Conservation (phyloP, 2,797 vertebrate species). For the Sebastes paucispinis region DNA sequence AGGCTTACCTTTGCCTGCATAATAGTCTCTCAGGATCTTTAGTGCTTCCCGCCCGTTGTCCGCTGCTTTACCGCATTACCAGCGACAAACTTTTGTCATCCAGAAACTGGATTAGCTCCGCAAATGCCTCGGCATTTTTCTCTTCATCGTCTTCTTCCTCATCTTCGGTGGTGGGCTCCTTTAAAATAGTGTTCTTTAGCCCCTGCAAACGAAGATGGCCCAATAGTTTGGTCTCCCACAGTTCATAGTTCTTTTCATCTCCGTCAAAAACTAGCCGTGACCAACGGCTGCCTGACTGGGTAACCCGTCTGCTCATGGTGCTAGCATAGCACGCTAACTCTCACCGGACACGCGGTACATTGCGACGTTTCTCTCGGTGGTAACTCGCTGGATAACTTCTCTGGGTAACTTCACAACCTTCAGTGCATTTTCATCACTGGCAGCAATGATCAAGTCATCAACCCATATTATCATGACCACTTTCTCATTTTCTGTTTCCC, state of each 20-base stretch:
- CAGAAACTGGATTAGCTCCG: not conserved
- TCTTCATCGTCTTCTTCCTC: not conserved
- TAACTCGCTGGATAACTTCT: too few species aligned
- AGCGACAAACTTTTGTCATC: not conserved
- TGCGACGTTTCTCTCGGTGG: too few species aligned
- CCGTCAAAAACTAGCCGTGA: not conserved
- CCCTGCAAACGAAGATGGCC: not conserved
- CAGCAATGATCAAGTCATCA: not conserved
- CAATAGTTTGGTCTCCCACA: not conserved
- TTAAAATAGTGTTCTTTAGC: not conserved
- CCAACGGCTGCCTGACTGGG: not conserved
- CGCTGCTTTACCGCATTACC: not conserved
- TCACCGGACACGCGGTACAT: too few species aligned
- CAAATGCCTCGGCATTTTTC: not conserved
- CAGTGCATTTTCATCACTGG: not conserved
- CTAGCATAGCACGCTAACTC: not conserved
- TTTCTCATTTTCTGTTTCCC: too few species aligned
- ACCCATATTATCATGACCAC: not conserved
- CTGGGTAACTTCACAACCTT: not conserved
- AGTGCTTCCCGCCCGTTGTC: not conserved
- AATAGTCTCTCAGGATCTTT: not conserved
- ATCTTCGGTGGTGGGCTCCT: not conserved
- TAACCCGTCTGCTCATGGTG: not conserved
- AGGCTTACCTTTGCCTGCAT: not conserved
- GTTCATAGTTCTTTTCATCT: not conserved